Evolutionary conservation across 2,797 vertebrate species (phyloP).

Genomic region (Microcaecilia unicolor): DNA sequence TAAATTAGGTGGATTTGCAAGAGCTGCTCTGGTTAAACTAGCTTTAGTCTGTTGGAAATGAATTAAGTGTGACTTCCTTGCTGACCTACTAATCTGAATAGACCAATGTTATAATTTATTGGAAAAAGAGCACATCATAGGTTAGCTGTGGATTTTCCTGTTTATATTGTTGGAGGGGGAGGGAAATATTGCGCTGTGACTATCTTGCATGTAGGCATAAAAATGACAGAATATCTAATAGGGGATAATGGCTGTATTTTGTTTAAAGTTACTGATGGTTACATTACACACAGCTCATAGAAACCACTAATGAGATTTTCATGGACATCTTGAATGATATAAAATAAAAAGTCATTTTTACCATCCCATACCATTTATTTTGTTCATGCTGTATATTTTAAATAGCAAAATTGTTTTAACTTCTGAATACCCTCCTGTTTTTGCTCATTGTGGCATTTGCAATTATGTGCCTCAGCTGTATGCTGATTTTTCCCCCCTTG

Average conservation of each 20-base stretch:
- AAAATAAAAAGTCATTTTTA: too few relatives aligned
- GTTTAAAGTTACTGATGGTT: too few relatives aligned
- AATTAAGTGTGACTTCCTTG: slow-evolving; percentile 27
- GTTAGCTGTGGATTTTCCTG: slow-evolving; percentile 22
- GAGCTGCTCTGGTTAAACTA: neutral
- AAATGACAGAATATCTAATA: too few relatives aligned
- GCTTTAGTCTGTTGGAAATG: slow-evolving; percentile 11
- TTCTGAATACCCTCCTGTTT: slow-evolving; percentile 14
- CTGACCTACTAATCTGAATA: slow-evolving; percentile 27
- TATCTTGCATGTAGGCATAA: too few relatives aligned
- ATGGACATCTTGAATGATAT: too few relatives aligned
- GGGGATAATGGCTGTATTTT: too few relatives aligned
- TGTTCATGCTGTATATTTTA: slow-evolving; percentile 10
- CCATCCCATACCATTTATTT: too few relatives aligned
- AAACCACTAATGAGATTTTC: too few relatives aligned
- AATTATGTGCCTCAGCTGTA: slow-evolving; percentile 23
- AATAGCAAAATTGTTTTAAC: too few relatives aligned
- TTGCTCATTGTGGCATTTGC: slow-evolving; percentile 19
- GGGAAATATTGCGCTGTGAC: too few relatives aligned
- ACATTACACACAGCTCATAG: too few relatives aligned
- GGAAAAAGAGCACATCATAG: slow-evolving; percentile 9
- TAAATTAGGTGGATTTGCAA: slow-evolving; percentile 8
- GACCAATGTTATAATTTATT: slow-evolving; percentile 23
- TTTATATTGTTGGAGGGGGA: too few relatives aligned
- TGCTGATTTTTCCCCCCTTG: slow-evolving; percentile 30